Conservation (phyloP, 1,140 invertebrate genomes). For the Neocloeon triangulifer region DNA sequence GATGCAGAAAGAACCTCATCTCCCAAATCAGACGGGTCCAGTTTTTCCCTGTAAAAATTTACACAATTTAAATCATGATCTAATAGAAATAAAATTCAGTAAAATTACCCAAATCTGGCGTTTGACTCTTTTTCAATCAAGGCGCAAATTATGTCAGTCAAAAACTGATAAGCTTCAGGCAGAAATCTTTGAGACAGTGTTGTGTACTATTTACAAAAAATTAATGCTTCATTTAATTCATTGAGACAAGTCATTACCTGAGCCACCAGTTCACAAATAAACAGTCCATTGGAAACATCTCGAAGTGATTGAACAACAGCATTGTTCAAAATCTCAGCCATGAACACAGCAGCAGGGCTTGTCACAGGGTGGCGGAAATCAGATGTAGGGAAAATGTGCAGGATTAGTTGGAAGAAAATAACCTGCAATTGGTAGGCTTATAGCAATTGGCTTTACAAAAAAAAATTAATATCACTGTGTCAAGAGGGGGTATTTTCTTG, state of each 20-base stretch:
- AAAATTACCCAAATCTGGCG: no score
- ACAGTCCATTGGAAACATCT: conserved; percentile 57
- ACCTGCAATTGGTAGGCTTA: conserved; percentile 25
- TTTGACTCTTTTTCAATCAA: no score
- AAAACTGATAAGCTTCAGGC: conserved; percentile 7
- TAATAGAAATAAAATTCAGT: no score
- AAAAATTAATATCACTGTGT: conserved; percentile 24
- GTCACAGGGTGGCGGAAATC: conserved; percentile 72
- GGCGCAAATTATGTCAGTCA: conserved; percentile 6
- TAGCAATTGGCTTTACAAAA: no score
- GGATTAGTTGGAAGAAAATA: conserved; percentile 54
- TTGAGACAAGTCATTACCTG: conserved; percentile 28
- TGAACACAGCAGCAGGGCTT: conserved; percentile 60
- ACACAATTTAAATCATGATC: no score
- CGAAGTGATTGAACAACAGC: conserved; percentile 31
- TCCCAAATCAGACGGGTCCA: no score
- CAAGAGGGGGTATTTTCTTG: conserved; percentile 34
- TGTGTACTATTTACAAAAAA: no score
- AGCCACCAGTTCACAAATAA: conserved; percentile 42
- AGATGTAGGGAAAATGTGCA: conserved; percentile 61
- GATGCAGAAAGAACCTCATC: no score
- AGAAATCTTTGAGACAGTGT: no score
- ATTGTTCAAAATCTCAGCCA: conserved; percentile 49
- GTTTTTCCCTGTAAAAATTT: no score
- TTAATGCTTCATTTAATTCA: conserved; percentile 4